Percentiles rank a stretch among this genome's conserved stretches.
phyloP scores from a whole-genome alignment of 2,797 vertebrate genomes.

The Myripristis murdjan region DNA sequence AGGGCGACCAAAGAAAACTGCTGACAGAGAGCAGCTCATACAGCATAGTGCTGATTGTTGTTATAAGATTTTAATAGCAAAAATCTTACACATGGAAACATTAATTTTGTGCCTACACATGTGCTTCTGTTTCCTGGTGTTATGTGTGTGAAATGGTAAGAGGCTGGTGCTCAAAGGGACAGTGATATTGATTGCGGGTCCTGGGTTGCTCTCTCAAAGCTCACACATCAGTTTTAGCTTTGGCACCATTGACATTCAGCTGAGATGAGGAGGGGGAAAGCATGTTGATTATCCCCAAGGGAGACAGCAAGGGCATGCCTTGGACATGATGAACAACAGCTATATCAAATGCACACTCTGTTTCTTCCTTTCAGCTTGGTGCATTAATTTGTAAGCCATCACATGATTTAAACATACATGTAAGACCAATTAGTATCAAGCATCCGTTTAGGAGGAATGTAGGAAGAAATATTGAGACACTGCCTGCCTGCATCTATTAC shows the following conservation, averaged over 20 bases:
- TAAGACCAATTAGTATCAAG: slow-evolving; percentile 24
- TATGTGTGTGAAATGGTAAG: slow-evolving; percentile 36
- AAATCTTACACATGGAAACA: slow-evolving; percentile 3
- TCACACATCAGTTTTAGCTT: slow-evolving; percentile 68
- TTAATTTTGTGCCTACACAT: slow-evolving; percentile 32
- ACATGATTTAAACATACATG: slow-evolving; percentile 11
- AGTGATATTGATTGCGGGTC: slow-evolving; percentile 69
- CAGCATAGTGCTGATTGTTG: neutral
- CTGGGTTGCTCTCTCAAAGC: slow-evolving; percentile 54
- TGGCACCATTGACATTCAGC: slow-evolving; percentile 76
- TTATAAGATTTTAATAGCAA: slow-evolving; percentile 23
- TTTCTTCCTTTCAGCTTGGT: slow-evolving; percentile 24
- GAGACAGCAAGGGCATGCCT: slow-evolving; percentile 51
- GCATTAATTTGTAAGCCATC: slow-evolving; percentile 45
- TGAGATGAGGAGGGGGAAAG: slow-evolving; percentile 52
- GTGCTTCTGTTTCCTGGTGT: slow-evolving; percentile 30
- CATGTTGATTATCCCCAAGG: slow-evolving; percentile 73
- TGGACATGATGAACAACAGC: slow-evolving; percentile 53
- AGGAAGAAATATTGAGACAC: slow-evolving; percentile 11
- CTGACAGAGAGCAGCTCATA: slow-evolving; percentile 1
- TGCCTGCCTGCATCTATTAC: too few species aligned
- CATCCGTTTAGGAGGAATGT: slow-evolving; percentile 4
- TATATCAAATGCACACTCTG: slow-evolving; percentile 40
- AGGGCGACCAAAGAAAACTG: neutral
- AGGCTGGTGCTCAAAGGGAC: slow-evolving; percentile 48